Conservation (phyloP, 2,888 invertebrate species). For the Coleophora flavipennella region DNA sequence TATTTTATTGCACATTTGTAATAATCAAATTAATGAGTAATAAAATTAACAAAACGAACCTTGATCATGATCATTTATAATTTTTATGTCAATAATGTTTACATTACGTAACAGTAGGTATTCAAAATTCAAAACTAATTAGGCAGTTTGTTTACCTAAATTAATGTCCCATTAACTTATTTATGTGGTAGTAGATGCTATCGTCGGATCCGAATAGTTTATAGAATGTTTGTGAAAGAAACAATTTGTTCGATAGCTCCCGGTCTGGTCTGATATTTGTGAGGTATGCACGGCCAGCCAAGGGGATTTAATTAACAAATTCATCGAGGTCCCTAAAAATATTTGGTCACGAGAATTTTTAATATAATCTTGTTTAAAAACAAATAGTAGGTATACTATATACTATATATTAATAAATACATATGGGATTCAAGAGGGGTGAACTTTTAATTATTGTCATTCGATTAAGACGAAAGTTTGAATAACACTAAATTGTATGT, state of each 20-base stretch:
- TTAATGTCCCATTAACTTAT: conserved; percentile 52
- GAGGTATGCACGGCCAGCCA: conserved; percentile 34
- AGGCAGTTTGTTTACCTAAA: conserved; percentile 37
- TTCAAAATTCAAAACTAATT: conserved; percentile 27
- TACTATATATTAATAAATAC: too few relatives aligned
- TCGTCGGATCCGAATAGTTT: conserved; percentile 45
- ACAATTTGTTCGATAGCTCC: conserved; percentile 53
- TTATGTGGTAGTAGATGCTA: conserved; percentile 47
- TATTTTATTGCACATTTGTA: too few relatives aligned
- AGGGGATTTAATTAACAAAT: conserved; percentile 51
- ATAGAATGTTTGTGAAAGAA: conserved; percentile 41
- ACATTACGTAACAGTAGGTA: conserved; percentile 20
- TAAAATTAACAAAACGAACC: too few relatives aligned
- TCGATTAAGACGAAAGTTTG: too few relatives aligned
- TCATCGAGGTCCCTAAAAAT: conserved; percentile 11
- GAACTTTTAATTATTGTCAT: too few relatives aligned
- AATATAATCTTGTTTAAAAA: not conserved
- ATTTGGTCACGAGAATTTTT: conserved; percentile 1
- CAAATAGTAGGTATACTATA: not conserved
- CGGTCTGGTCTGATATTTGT: conserved; percentile 28
- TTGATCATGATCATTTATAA: not conserved
- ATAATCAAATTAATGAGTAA: too few relatives aligned
- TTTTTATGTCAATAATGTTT: conserved; percentile 18
- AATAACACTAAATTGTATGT: too few relatives aligned
- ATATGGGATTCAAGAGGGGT: too few relatives aligned